Conservation (phyloP, 2,888 invertebrate species). For the Platypus cylindrus region DNA sequence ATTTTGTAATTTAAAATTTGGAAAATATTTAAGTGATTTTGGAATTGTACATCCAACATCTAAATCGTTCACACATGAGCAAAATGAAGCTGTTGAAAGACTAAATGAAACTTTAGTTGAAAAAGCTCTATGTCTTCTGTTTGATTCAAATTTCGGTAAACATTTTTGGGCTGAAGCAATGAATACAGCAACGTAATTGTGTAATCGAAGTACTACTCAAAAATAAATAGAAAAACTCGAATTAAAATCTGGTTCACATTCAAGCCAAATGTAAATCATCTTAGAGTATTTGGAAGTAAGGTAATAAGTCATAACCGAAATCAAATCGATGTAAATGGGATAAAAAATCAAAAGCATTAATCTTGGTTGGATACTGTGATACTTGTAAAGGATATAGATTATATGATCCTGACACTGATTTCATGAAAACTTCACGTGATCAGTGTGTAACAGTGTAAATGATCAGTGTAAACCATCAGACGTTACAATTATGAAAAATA, state of each 20-base stretch:
- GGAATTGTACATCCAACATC: too few relatives aligned
- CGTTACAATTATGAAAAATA: too few relatives aligned
- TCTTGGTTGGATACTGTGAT: conserved; percentile 22
- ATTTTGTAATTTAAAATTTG: conserved; percentile 13
- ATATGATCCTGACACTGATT: conserved; percentile 14
- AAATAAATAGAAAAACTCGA: conserved; percentile 25
- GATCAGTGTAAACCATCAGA: too few relatives aligned
- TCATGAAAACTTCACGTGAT: too few relatives aligned
- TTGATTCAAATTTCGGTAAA: conserved; percentile 18
- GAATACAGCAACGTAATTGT: conserved; percentile 18
- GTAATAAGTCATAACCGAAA: conserved; percentile 23
- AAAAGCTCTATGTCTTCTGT: conserved; percentile 15
- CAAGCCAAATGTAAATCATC: conserved; percentile 26
- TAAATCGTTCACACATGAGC: too few relatives aligned
- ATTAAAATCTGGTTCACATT: conserved; percentile 22
- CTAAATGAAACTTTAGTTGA: conserved; percentile 10
- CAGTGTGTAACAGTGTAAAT: too few relatives aligned
- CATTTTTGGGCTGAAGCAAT: conserved; percentile 21
- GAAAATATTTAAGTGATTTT: conserved; percentile 10
- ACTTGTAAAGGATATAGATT: conserved; percentile 20
- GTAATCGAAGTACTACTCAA: too few relatives aligned
- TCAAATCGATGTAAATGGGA: conserved; percentile 23
- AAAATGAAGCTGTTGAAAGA: conserved; percentile 10
- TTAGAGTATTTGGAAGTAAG: conserved; percentile 22
- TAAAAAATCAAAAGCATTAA: conserved; percentile 17